phyloP scores from a whole-genome alignment of 2,888 invertebrate species.

The Tetanocera ferruginea region DNA sequence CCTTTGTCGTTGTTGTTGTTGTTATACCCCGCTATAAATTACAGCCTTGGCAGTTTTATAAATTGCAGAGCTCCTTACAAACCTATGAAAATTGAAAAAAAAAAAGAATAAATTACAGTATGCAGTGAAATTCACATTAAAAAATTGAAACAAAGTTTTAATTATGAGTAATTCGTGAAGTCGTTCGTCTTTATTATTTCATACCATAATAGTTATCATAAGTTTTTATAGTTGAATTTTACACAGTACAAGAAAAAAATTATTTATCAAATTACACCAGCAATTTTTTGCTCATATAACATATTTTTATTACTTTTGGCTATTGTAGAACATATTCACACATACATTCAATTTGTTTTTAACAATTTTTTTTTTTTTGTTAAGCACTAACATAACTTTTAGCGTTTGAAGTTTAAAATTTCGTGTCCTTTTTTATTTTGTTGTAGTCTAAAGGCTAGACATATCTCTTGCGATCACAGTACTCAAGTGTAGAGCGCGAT shows the following conservation, averaged over 20 bases:
- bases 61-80: background rate
- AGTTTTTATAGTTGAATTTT: background rate
- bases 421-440: too few species aligned
- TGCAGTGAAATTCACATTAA: background rate
- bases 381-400: slow-evolving; percentile 7
- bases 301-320: background rate
- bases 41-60: background rate
- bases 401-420: background rate
- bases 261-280: background rate
- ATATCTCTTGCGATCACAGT: too few species aligned
- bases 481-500: too few species aligned
- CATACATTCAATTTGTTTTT: background rate
- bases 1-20: too few species aligned
- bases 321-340: background rate
- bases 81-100: background rate
- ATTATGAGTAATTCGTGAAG: slow-evolving; percentile 6
- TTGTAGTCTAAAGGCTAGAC: too few species aligned
- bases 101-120: background rate
- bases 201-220: background rate
- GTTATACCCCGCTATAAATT: background rate
- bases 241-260: background rate
- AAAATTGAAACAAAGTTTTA: slow-evolving; percentile 16
- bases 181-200: background rate
- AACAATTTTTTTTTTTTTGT: background rate
- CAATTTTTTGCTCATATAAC: background rate